A percentile compares a stretch with the other conserved stretches of the same genome.
These are phyloP conservation scores for Eurytoma californica DNA, from an alignment of 2,888 invertebrate species.

Conservation along the genomic window DNA sequence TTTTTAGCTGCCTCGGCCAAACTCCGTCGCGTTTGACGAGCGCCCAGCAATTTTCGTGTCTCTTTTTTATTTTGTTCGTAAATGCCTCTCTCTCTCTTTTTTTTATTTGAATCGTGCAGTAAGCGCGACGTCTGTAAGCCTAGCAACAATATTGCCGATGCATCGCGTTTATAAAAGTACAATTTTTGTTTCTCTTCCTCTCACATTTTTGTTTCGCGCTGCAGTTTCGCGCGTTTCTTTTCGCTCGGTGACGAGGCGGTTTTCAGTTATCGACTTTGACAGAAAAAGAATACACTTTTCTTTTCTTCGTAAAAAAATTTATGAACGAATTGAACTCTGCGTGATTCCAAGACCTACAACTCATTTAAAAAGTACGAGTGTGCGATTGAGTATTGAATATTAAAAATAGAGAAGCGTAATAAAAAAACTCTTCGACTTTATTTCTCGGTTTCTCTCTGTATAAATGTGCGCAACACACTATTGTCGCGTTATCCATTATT, in stretches of 20 bases:
- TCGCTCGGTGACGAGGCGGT: constrained; percentile 4
- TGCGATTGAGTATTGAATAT: constrained; percentile 21
- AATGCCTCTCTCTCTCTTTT: constrained; percentile 8
- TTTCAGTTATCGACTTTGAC: constrained; percentile 15
- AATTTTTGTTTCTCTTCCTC: constrained; percentile 25
- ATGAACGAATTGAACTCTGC: constrained; percentile 2
- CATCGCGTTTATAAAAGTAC: constrained; percentile 46
- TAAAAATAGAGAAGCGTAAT: background rate
- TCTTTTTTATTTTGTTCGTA: constrained; percentile 9
- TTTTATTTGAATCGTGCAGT: constrained; percentile 1
- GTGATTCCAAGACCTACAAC: background rate
- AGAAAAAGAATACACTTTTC: constrained; percentile 21
- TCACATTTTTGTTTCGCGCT: constrained; percentile 5
- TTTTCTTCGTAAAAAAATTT: constrained; percentile 3
- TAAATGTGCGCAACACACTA: background rate
- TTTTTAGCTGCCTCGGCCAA: constrained; percentile 34
- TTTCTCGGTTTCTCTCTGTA: background rate
- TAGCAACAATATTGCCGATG: constrained; percentile 11
- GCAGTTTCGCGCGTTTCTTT: background rate
- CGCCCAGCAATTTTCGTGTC: background rate
- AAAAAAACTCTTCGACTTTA: background rate
- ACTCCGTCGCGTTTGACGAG: constrained; percentile 42
- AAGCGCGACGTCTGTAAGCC: background rate
- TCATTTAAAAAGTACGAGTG: constrained; percentile 34
- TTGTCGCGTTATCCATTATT: no score